These are phyloP conservation scores for Cephalotes varians DNA, from an alignment of 2,888 invertebrate genomes.

Conservation along the genomic window DNA sequence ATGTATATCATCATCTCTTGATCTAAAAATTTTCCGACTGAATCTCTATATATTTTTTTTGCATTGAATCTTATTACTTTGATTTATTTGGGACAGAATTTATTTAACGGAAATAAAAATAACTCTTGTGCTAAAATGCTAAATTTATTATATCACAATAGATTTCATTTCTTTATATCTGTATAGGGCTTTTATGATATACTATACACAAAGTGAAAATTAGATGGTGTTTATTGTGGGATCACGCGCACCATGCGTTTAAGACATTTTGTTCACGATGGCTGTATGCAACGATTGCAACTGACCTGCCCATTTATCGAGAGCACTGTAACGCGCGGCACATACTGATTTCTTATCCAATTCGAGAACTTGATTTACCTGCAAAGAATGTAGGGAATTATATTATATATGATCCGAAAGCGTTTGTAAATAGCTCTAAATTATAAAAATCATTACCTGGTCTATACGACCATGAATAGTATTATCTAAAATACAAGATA, in stretches of 20 bases:
- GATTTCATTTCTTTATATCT: constrained; percentile 76
- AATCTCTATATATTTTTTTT: constrained; percentile 1
- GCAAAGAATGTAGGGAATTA: constrained; percentile 68
- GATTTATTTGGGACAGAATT: neutral
- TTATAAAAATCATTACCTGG: constrained; percentile 88
- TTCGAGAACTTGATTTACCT: constrained; percentile 96
- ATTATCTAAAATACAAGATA: constrained; percentile 98
- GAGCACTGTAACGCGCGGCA: constrained; percentile 95
- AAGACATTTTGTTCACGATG: constrained; percentile 97
- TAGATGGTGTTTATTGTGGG: constrained; percentile 68
- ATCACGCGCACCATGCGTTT: constrained; percentile 73
- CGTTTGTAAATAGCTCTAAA: constrained; percentile 1
- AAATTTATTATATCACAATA: constrained; percentile 80
- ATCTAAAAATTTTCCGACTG: neutral
- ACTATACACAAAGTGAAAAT: constrained; percentile 79
- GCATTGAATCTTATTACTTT: neutral
- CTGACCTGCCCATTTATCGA: constrained; percentile 98
- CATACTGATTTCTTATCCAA: constrained; percentile 93
- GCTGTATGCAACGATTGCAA: constrained; percentile 95
- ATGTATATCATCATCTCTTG: neutral
- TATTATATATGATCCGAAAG: neutral
- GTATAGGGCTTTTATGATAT: constrained; percentile 72
- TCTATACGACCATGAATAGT: constrained; percentile 95
- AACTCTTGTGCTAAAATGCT: constrained; percentile 64
- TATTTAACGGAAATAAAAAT: constrained; percentile 4